phyloP scores from a whole-genome alignment of 2,113 vertebrate genomes.

The Oryzias curvinotus region DNA sequence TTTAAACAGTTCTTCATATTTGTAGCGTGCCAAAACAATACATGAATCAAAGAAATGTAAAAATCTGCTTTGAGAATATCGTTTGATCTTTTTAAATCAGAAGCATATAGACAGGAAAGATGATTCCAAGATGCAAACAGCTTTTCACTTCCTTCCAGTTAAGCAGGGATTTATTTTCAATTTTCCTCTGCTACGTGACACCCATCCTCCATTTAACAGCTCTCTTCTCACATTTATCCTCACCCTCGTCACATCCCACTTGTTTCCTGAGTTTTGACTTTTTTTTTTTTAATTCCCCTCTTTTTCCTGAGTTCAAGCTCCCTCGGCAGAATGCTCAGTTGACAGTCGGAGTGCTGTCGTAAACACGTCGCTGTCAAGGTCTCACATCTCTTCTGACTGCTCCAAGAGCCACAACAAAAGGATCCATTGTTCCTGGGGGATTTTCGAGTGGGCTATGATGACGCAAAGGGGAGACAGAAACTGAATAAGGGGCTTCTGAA shows the following conservation, averaged over 20 bases:
- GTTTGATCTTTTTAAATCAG: background rate
- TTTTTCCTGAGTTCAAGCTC: slow-evolving; percentile 28
- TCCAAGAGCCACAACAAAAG: slow-evolving; percentile 22
- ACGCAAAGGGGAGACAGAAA: slow-evolving; percentile 6
- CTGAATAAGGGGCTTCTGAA: slow-evolving; percentile 6
- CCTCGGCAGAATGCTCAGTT: slow-evolving; percentile 27
- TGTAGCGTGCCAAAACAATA: too few relatives aligned
- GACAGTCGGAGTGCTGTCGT: slow-evolving; percentile 22
- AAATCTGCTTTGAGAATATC: too few relatives aligned
- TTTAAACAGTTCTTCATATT: too few relatives aligned
- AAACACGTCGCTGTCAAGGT: slow-evolving; percentile 37
- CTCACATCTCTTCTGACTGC: slow-evolving; percentile 1
- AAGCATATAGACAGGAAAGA: background rate
- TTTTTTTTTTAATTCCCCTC: slow-evolving; percentile 10
- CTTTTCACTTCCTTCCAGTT: slow-evolving; percentile 10
- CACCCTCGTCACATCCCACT: slow-evolving; percentile 28
- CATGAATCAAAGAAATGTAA: too few relatives aligned
- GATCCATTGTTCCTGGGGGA: slow-evolving; percentile 28
- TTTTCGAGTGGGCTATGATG: slow-evolving; percentile 28
- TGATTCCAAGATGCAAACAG: background rate
- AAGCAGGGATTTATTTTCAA: slow-evolving; percentile 12
- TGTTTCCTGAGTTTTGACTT: slow-evolving; percentile 34
- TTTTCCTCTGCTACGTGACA: slow-evolving; percentile 22
- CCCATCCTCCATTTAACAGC: slow-evolving; percentile 30
- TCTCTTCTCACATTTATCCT: slow-evolving; percentile 15